phyloP scores from a whole-genome alignment of 2,113 vertebrate genomes.

The Connochaetes taurinus region DNA sequence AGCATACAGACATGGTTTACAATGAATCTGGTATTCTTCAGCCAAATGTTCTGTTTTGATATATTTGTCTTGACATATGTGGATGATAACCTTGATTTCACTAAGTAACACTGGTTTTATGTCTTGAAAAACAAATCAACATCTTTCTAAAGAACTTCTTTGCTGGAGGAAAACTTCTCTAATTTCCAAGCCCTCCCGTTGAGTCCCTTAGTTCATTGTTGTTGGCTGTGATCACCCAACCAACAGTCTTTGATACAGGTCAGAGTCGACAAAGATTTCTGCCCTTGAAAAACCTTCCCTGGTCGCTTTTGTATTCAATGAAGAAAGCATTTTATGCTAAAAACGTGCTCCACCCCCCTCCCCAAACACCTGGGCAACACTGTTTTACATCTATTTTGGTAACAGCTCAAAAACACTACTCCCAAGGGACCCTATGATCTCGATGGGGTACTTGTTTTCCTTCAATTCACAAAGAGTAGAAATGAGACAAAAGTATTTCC shows the following conservation, averaged over 20 bases:
- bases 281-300: conserved; percentile 46
- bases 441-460: conserved; percentile 45
- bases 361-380: conserved; percentile 1
- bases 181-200: not conserved
- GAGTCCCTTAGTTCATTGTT: not conserved
- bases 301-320: not conserved
- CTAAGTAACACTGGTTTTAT: not conserved
- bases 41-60: not conserved
- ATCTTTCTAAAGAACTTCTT: not conserved
- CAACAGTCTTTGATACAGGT: not conserved
- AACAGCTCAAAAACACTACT: conserved; percentile 3
- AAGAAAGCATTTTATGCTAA: not conserved
- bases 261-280: not conserved
- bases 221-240: not conserved
- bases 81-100: conserved; percentile 39
- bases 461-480: not conserved
- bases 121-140: conserved; percentile 44
- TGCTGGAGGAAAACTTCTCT: conserved; percentile 33
- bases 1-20: not conserved
- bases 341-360: not conserved
- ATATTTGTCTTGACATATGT: not conserved
- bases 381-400: conserved; percentile 31
- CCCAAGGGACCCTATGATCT: not conserved
- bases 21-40: not conserved
- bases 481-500: not conserved